Evolutionary conservation across 2,113 vertebrate species (phyloP).

Genomic region (Gnathonemus echidnorhynchus): DNA sequence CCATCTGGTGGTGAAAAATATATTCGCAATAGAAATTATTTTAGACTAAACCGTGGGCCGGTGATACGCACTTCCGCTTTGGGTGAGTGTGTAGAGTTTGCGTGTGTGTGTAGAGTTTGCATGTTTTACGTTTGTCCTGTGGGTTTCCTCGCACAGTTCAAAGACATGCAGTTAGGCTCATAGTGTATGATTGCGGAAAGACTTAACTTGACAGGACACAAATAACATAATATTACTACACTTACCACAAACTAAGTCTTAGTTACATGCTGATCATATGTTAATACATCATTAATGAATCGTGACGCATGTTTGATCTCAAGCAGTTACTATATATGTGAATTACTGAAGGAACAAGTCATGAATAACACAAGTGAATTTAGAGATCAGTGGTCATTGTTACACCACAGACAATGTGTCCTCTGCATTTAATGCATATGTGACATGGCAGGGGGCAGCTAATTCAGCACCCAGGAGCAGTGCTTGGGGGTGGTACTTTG

Average conservation of each 20-base stretch:
- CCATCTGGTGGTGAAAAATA: conserved; percentile 36
- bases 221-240: background rate
- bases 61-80: background rate
- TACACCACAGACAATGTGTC: too few relatives aligned
- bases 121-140: background rate
- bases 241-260: background rate
- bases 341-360: background rate
- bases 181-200: background rate
- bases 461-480: too few relatives aligned
- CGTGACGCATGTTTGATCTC: background rate
- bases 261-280: background rate
- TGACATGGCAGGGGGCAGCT: too few relatives aligned
- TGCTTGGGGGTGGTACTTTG: too few relatives aligned
- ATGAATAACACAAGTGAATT: background rate
- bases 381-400: too few relatives aligned
- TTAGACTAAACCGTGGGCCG: background rate
- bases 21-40: background rate
- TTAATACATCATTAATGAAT: background rate
- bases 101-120: background rate
- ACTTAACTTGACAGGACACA: background rate
- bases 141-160: background rate
- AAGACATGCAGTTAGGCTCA: background rate
- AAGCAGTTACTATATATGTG: background rate
- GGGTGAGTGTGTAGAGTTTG: background rate
- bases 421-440: too few relatives aligned